Conservation (phyloP, 2,113 vertebrate species). For the Hippocampus comes region DNA sequence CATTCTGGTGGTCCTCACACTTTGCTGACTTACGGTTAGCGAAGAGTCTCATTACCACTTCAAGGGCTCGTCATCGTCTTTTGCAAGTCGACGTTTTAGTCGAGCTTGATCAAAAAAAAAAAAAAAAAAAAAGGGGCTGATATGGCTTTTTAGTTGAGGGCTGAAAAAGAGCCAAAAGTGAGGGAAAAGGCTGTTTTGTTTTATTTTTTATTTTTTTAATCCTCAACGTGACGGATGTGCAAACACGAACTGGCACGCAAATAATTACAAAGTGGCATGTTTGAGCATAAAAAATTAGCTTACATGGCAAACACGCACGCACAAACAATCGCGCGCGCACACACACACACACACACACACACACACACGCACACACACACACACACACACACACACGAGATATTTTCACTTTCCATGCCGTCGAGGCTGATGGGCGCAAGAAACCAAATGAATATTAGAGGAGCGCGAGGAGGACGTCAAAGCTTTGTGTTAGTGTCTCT, state of each 20-base stretch:
- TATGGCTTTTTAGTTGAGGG: constrained; percentile 45
- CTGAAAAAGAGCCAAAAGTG: constrained; percentile 66
- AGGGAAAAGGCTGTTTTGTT: constrained; percentile 31
- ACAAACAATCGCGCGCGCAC: too few relatives aligned
- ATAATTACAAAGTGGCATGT: constrained; percentile 29
- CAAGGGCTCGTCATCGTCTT: constrained; percentile 71
- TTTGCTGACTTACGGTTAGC: constrained; percentile 71
- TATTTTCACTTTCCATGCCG: constrained; percentile 48
- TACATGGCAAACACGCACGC: not conserved
- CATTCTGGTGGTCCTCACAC: constrained; percentile 41
- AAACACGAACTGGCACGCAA: constrained; percentile 34
- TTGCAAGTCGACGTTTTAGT: not conserved
- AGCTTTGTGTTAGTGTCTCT: constrained; percentile 53
- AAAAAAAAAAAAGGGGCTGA: constrained; percentile 62
- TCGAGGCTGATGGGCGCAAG: constrained; percentile 64
- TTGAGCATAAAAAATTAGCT: constrained; percentile 21
- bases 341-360: too few relatives aligned
- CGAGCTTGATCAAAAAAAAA: constrained; percentile 42
- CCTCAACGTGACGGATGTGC: constrained; percentile 40
- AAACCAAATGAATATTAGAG: constrained; percentile 61
- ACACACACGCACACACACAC: not conserved
- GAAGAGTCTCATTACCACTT: constrained; percentile 74
- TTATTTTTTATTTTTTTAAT: constrained; percentile 28
- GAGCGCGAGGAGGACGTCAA: constrained; percentile 64
- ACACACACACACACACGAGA: constrained; percentile 23